A percentile compares a stretch with the other conserved stretches of the same genome.
Conservation (phyloP, 2,888 invertebrate species). For the Diarsia mendica region DNA sequence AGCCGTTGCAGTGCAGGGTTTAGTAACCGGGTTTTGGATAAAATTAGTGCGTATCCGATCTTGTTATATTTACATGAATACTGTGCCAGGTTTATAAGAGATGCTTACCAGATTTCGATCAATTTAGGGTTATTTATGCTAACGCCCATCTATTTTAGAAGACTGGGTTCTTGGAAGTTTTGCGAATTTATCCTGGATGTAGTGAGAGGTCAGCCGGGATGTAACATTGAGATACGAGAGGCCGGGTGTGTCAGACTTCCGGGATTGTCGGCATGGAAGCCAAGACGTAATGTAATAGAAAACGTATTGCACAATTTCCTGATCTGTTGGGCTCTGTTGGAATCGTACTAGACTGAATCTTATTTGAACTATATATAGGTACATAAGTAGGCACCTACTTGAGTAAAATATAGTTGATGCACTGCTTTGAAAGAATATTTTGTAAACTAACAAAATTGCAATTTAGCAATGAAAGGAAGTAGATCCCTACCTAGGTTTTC, state of each 20-base stretch:
- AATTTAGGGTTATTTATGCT: slow-evolving; percentile 28
- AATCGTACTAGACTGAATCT: slow-evolving; percentile 43
- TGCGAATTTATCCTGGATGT: slow-evolving; percentile 18
- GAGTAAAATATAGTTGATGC: too few species aligned
- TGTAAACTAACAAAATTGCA: too few species aligned
- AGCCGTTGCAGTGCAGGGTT: slow-evolving; percentile 20
- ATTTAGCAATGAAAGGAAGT: too few species aligned
- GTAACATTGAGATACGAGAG: slow-evolving; percentile 57
- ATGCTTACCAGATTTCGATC: slow-evolving; percentile 52
- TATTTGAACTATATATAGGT: slow-evolving; percentile 20
- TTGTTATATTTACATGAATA: slow-evolving; percentile 39
- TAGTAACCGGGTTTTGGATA: slow-evolving; percentile 26
- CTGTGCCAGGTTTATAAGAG: slow-evolving; percentile 33
- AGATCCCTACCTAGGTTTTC: too few species aligned
- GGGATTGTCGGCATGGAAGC: slow-evolving; percentile 77
- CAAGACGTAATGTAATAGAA: slow-evolving; percentile 77
- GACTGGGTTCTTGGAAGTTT: slow-evolving; percentile 7
- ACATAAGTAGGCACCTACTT: too few species aligned
- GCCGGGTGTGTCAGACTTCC: slow-evolving; percentile 75
- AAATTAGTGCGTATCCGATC: slow-evolving; percentile 32
- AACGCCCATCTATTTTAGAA: not conserved
- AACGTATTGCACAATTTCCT: slow-evolving; percentile 83
- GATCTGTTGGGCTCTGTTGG: slow-evolving; percentile 67
- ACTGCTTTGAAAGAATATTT: too few species aligned
- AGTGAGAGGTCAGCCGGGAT: slow-evolving; percentile 35